Conservation (phyloP, 2,113 vertebrate genomes). For the Dryoscopus gambensis region DNA sequence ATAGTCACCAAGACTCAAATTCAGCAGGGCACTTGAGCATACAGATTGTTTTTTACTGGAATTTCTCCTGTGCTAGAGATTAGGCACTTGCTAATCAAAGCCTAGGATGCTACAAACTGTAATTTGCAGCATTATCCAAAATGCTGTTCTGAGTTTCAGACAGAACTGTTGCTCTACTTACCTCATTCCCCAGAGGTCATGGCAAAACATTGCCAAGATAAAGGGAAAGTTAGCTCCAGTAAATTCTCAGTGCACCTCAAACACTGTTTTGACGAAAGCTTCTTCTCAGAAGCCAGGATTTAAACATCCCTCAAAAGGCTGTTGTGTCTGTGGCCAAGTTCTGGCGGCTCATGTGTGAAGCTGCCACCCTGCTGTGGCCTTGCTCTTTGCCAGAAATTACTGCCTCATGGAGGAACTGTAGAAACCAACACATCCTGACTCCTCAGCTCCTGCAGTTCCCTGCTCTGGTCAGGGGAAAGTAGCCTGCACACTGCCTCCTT, state of each 20-base stretch:
- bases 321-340: accelerated
- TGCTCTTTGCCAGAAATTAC: neutral
- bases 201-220: neutral
- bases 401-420: neutral
- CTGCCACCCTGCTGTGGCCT: neutral
- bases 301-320: neutral
- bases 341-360: accelerated
- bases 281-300: neutral
- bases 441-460: neutral
- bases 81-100: neutral
- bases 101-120: neutral
- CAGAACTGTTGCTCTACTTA: neutral
- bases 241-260: neutral
- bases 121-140: neutral
- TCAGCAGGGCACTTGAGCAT: neutral
- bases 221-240: neutral
- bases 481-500: neutral
- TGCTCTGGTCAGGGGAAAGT: accelerated
- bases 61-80: neutral
- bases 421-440: neutral
- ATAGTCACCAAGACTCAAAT: neutral
- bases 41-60: neutral
- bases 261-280: neutral
- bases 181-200: neutral
- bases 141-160: neutral